A percentile compares a stretch with the other conserved stretches of the same genome.
phyloP scores from a whole-genome alignment of 2,113 vertebrate genomes.

The Ammodytes marinus region DNA sequence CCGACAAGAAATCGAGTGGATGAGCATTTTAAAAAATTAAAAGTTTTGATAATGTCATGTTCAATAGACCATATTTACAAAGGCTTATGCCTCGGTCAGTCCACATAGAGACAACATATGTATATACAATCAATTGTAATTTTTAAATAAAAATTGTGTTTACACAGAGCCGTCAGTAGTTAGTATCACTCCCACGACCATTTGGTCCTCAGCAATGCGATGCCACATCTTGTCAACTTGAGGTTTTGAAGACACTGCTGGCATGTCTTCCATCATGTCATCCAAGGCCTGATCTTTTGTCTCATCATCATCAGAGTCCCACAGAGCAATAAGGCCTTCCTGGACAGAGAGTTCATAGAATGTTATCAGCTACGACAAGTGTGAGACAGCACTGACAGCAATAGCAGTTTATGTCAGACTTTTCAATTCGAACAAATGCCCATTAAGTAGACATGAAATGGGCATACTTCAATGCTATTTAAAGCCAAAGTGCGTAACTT shows the following conservation, averaged over 20 bases:
- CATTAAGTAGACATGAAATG: slow-evolving; percentile 14
- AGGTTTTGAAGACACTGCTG: slow-evolving; percentile 72
- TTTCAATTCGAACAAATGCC: slow-evolving; percentile 37
- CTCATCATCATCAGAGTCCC: slow-evolving; percentile 87
- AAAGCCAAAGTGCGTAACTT: background rate
- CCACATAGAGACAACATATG: background rate
- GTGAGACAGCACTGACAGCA: slow-evolving; percentile 60
- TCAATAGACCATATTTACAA: background rate
- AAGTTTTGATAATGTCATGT: slow-evolving; percentile 23
- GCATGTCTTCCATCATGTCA: slow-evolving; percentile 58
- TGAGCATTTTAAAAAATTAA: background rate
- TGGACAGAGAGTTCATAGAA: slow-evolving; percentile 66
- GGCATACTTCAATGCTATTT: slow-evolving; percentile 4
- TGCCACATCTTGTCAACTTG: slow-evolving; percentile 90
- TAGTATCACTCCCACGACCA: slow-evolving; percentile 90
- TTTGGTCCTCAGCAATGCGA: slow-evolving; percentile 85
- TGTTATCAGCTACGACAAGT: slow-evolving; percentile 65
- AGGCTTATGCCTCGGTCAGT: background rate
- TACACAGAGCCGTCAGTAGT: slow-evolving; percentile 83
- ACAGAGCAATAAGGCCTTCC: slow-evolving; percentile 91
- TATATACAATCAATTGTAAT: background rate
- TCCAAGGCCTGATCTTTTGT: slow-evolving; percentile 66
- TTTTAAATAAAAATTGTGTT: slow-evolving; percentile 65
- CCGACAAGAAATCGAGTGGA: slow-evolving; percentile 5
- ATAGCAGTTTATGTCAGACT: slow-evolving; percentile 42